phyloP scores from a whole-genome alignment of 2,113 vertebrate genomes.

The Hemiprocne comata region DNA sequence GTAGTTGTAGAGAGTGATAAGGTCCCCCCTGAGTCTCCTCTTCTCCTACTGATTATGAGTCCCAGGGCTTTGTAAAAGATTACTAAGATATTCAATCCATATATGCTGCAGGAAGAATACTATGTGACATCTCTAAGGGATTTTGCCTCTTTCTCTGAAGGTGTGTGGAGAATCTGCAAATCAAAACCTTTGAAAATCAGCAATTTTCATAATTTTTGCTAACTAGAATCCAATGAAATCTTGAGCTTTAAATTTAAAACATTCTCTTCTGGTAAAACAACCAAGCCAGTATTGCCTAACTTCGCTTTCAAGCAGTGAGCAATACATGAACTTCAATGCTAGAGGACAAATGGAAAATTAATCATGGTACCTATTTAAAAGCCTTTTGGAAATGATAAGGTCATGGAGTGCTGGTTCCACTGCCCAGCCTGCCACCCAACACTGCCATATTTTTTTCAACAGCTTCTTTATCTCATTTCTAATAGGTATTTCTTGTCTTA shows the following conservation, averaged over 20 bases:
- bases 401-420: neutral
- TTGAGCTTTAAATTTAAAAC: neutral
- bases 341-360: constrained; percentile 32
- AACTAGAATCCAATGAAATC: neutral
- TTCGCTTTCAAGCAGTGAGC: neutral
- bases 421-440: neutral
- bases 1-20: too few relatives aligned
- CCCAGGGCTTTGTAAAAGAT: neutral
- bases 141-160: neutral
- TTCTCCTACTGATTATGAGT: neutral
- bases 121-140: neutral
- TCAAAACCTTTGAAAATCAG: neutral
- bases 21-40: too few relatives aligned
- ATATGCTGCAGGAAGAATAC: neutral
- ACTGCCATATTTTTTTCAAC: neutral
- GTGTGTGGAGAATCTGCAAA: neutral
- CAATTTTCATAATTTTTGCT: neutral
- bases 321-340: neutral
- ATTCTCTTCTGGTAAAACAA: neutral
- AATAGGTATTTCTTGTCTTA: neutral
- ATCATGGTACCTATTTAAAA: neutral
- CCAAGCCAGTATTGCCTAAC: neutral
- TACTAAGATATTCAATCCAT: neutral
- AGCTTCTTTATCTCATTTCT: neutral
- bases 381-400: neutral